Conservation (phyloP, 2,113 vertebrate species). For the Gobio gobio region DNA sequence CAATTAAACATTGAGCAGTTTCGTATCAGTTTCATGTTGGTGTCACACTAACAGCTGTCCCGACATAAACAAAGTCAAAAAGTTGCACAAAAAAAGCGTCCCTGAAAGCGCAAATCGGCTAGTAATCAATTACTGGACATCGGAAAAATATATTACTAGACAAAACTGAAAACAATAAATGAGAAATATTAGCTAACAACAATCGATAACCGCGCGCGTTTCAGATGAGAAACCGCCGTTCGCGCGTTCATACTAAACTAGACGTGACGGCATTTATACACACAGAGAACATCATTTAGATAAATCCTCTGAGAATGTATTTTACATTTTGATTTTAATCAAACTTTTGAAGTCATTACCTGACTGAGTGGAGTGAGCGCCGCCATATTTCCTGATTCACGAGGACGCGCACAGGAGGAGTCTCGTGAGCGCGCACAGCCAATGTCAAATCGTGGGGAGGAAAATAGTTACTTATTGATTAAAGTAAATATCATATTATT, state of each 20-base stretch:
- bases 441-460: background rate
- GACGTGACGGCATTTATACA: background rate
- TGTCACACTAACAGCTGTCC: constrained; percentile 18
- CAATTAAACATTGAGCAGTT: background rate
- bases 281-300: background rate
- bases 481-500: background rate
- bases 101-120: too few relatives aligned
- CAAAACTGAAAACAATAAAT: background rate
- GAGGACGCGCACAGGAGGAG: constrained; percentile 50
- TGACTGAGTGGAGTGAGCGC: constrained; percentile 86
- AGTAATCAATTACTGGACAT: background rate
- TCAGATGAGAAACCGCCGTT: background rate
- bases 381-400: constrained; percentile 88
- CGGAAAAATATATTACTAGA: too few relatives aligned
- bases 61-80: background rate
- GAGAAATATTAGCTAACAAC: background rate
- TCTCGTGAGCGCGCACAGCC: background rate
- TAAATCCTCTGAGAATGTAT: background rate
- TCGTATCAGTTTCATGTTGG: too few relatives aligned
- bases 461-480: background rate
- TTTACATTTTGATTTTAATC: background rate
- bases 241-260: background rate
- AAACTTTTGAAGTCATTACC: constrained; percentile 75
- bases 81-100: background rate
- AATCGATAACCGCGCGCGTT: background rate